These are phyloP conservation scores for Cromileptes altivelis DNA, from an alignment of 2,113 vertebrate genomes.

Conservation along the genomic window DNA sequence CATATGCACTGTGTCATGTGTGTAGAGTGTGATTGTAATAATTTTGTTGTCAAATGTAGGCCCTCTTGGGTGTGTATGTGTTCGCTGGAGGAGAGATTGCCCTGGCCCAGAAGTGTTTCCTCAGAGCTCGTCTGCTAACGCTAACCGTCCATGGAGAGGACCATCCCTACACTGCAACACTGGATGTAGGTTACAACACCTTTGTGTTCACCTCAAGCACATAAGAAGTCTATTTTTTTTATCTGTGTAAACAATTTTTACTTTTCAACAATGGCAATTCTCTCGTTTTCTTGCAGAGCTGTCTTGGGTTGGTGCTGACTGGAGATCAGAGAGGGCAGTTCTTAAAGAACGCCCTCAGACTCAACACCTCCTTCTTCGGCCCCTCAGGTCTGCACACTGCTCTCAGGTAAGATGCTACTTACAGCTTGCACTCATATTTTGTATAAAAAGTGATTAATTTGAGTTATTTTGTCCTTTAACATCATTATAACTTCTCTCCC, in stretches of 20 bases:
- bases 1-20: background rate
- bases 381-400: constrained; percentile 80
- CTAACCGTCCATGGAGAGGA: constrained; percentile 86
- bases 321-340: constrained; percentile 80
- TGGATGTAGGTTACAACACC: constrained; percentile 82
- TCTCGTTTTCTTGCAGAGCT: constrained; percentile 75
- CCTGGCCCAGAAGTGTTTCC: constrained; percentile 85
- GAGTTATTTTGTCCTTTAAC: background rate
- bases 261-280: background rate
- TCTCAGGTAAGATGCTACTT: constrained; percentile 77
- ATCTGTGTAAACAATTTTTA: background rate
- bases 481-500: background rate
- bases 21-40: background rate
- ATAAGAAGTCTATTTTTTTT: background rate
- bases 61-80: constrained; percentile 83
- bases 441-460: background rate
- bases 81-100: constrained; percentile 84
- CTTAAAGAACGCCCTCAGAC: constrained; percentile 83
- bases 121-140: constrained; percentile 85
- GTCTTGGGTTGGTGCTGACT: constrained; percentile 85
- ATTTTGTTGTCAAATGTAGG: constrained; percentile 63
- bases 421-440: background rate
- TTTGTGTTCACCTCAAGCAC: background rate
- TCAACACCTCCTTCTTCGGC: constrained; percentile 85
- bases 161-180: constrained; percentile 84